phyloP scores from a whole-genome alignment of 2,113 vertebrate genomes.

The Cyrtonyx montezumae region DNA sequence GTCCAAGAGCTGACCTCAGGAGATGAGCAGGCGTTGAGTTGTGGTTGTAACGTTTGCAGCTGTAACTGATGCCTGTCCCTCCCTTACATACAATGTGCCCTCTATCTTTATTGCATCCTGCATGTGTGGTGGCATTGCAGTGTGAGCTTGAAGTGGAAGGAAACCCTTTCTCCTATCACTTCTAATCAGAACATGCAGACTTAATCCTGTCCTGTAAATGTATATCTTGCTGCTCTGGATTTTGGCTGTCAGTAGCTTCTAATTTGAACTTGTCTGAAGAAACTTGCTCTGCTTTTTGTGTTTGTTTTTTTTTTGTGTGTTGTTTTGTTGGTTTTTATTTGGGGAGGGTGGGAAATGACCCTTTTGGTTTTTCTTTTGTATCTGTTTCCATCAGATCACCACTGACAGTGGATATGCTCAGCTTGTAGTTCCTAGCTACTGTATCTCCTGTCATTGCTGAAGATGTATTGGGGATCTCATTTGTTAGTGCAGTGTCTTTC shows the following conservation, averaged over 20 bases:
- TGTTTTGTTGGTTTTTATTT: background rate
- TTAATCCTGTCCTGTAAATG: background rate
- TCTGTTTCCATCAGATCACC: background rate
- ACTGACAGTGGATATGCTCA: background rate
- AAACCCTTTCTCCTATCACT: background rate
- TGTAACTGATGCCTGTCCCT: background rate
- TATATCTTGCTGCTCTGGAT: background rate
- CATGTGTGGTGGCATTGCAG: background rate
- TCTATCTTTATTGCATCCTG: background rate
- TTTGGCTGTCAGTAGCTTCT: background rate
- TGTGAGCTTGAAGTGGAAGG: background rate
- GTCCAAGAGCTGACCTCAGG: background rate
- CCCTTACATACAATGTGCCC: too few relatives aligned
- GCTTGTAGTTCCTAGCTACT: background rate
- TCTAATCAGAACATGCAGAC: fast-evolving
- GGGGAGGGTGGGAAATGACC: too few relatives aligned
- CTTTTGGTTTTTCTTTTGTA: background rate
- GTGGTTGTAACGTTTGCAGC: background rate
- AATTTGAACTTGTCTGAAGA: background rate
- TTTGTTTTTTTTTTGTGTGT: too few relatives aligned
- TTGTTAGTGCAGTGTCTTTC: background rate
- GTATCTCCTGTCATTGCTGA: fast-evolving
- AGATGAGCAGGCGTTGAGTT: too few relatives aligned
- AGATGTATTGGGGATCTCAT: fast-evolving
- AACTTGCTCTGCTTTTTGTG: fast-evolving